Evolutionary conservation across 2,797 vertebrate genomes (phyloP), one percentile per base, ranked within the genome.

Genomic region (Melanogrammus aeglefinus): DNA sequence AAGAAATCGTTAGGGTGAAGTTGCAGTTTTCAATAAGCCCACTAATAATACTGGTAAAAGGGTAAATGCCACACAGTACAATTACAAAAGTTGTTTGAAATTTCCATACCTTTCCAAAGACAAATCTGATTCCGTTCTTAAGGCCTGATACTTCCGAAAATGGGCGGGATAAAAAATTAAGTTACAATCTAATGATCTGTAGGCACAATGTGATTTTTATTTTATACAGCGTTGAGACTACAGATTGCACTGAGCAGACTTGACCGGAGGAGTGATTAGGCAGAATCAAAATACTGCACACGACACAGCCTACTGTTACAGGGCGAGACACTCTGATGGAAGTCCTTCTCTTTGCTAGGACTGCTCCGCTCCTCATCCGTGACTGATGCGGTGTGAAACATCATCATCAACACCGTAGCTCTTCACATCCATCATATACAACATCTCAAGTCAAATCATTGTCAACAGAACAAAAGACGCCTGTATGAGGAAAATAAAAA

Each of bases 171-270:
- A 80, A 72, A 31, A 77, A 27, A 21, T 14, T 73, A 78, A 14
- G 9, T 16, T 7, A 51, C 7, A 76, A 76, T 21, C 27, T 21
- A 4, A 63, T 70, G 47, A 75, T 88, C 79, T 86, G 82, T 84
- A 86, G 83, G 89, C 87, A 88, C 78, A 51, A 51, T 80, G 81
- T 87, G 73, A 87, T 86, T 91, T 93, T 90, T 63, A 63, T 90
- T 87, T 91, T 87, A 81, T 89, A 88, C 84, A 88, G 83, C 76
- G 82, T 87, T 71, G 81, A 87, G 89, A 86, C 87, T 88, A 91
- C 84, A 89, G 76, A 81, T 86, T 86, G 86, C 80, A 89, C 83
- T 82, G 85, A 89, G 82, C 80, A 85, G 82, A 87, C 80, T 79
- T 80, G 85, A 88, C 82, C 84, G 86, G 83, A 85, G 78, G 79